Conservation (phyloP, 2,888 invertebrate species). For the Agonopterix heracliana region DNA sequence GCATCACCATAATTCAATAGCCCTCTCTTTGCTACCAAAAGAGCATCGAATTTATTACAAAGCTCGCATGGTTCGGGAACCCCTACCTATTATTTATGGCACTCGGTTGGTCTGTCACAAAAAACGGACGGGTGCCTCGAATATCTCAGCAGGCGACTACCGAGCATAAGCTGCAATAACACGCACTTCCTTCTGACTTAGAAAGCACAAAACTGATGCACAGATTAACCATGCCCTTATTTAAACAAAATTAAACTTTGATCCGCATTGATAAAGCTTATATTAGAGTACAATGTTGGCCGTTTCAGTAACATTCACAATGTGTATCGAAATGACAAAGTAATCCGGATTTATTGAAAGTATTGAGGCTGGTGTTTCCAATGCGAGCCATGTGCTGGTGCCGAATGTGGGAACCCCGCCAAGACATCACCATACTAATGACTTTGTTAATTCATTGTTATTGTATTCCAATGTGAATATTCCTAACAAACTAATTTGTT, state of each 20-base stretch:
- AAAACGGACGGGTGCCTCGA: conserved; percentile 72
- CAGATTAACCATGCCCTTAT: conserved; percentile 27
- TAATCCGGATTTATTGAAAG: conserved; percentile 73
- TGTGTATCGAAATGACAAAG: conserved; percentile 22
- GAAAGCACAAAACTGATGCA: conserved; percentile 44
- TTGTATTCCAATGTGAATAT: conserved; percentile 27
- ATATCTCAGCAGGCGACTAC: conserved; percentile 72
- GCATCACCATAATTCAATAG: conserved; percentile 75
- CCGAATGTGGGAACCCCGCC: conserved; percentile 72
- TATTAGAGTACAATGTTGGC: conserved; percentile 23
- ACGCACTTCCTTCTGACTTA: conserved; percentile 64
- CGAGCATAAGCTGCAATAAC: conserved; percentile 74
- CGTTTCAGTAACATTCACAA: conserved; percentile 7
- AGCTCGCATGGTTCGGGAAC: conserved; percentile 63
- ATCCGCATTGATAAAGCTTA: conserved; percentile 33
- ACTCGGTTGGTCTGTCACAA: conserved; percentile 74
- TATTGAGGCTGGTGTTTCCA: conserved; percentile 46
- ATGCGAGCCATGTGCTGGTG: conserved; percentile 66
- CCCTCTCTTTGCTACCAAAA: conserved; percentile 68
- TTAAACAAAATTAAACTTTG: conserved; percentile 43
- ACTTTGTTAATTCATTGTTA: conserved; percentile 67
- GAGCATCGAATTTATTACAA: conserved; percentile 75
- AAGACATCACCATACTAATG: conserved; percentile 68
- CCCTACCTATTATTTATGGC: conserved; percentile 76
- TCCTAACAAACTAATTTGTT: conserved; percentile 11